Conservation (phyloP, 2,113 vertebrate species). For the Lycaon pictus region DNA sequence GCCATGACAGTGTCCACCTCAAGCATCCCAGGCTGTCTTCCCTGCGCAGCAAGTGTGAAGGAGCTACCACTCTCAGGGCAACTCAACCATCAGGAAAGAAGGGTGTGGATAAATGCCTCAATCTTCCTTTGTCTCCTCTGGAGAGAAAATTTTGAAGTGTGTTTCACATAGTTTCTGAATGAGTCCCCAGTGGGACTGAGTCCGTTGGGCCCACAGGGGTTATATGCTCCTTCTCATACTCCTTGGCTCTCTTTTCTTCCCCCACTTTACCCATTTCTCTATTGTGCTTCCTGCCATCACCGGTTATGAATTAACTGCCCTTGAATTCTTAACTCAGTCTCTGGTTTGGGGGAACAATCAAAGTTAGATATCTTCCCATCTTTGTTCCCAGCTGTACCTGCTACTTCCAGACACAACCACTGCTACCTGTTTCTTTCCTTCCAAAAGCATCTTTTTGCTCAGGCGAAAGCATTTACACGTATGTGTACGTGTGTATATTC, state of each 20-base stretch:
- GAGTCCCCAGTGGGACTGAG: not conserved
- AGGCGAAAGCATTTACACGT: not conserved
- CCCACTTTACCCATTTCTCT: not conserved
- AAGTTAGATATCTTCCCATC: not conserved
- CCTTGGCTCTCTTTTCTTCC: not conserved
- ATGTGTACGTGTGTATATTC: not conserved
- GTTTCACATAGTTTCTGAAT: not conserved
- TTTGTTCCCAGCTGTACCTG: not conserved
- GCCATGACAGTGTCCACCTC: not conserved
- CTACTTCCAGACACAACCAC: not conserved
- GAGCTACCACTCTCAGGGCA: not conserved
- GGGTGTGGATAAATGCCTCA: not conserved
- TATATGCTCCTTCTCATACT: not conserved
- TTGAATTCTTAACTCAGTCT: not conserved
- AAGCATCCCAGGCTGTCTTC: not conserved
- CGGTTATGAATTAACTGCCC: not conserved
- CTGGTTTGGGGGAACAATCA: not conserved
- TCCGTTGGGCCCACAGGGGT: not conserved
- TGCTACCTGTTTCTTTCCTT: not conserved
- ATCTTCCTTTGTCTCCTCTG: not conserved
- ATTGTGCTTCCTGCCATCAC: not conserved
- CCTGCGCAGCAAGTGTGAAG: not conserved
- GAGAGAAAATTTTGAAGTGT: not conserved
- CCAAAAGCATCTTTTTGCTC: not conserved
- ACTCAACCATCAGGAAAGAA: not conserved